Evolutionary conservation across 2,888 invertebrate species (phyloP).

Genomic region (Himalopsyche japonica): DNA sequence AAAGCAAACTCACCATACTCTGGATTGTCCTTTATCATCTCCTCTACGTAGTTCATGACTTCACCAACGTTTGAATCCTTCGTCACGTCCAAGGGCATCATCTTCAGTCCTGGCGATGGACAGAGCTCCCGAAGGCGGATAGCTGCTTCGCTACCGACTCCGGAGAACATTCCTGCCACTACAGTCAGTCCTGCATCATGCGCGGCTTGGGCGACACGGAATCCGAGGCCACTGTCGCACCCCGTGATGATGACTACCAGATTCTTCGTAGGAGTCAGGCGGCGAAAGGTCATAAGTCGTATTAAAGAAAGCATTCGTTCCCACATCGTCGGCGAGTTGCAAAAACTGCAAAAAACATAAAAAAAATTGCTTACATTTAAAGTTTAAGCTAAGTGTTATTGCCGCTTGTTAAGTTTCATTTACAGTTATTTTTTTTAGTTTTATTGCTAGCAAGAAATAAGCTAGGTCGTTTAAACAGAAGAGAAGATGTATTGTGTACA

Average conservation of each 20-base stretch:
- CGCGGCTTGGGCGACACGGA: slow-evolving; percentile 67
- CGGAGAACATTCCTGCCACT: slow-evolving; percentile 75
- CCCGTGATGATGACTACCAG: slow-evolving; percentile 74
- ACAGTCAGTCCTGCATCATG: slow-evolving; percentile 70
- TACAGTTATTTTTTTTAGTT: too few species aligned
- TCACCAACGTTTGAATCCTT: slow-evolving; percentile 59
- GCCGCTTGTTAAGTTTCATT: too few species aligned
- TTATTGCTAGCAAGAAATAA: too few species aligned
- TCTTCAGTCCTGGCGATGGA: slow-evolving; percentile 51
- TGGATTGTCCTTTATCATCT: slow-evolving; percentile 55
- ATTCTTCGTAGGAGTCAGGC: not conserved
- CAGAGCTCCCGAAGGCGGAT: not conserved
- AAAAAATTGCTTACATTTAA: too few species aligned
- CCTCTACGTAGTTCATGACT: slow-evolving; percentile 55
- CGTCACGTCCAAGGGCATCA: slow-evolving; percentile 70
- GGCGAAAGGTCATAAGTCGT: not conserved
- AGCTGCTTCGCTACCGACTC: slow-evolving; percentile 58
- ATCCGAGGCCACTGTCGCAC: slow-evolving; percentile 86
- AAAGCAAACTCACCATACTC: slow-evolving; percentile 54
- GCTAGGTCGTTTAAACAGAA: too few species aligned
- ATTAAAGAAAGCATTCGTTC: not conserved
- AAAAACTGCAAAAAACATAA: too few species aligned
- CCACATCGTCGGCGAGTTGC: not conserved
- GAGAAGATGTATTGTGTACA: too few species aligned
- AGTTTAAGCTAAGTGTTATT: too few species aligned